Conservation (phyloP, 2,113 vertebrate genomes). For the Rhinoderma darwinii region DNA sequence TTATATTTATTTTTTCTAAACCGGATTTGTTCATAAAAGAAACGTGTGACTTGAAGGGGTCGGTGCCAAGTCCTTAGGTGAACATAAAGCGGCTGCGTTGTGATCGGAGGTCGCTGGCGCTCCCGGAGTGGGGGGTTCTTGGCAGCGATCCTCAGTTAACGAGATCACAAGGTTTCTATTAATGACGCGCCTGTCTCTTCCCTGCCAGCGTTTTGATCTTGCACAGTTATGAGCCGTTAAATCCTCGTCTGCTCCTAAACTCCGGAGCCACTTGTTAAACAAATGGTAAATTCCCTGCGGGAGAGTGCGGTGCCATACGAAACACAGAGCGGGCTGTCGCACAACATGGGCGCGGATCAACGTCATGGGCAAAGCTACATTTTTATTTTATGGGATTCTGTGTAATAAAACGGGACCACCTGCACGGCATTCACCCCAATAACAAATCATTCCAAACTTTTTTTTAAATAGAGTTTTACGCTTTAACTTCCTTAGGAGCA, state of each 20-base stretch:
- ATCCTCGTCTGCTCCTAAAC: not conserved
- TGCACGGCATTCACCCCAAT: not conserved
- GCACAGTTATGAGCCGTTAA: slow-evolving; percentile 33
- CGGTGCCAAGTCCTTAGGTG: not conserved
- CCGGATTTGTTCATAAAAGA: slow-evolving; percentile 4
- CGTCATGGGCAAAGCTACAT: not conserved
- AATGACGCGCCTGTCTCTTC: slow-evolving; percentile 28
- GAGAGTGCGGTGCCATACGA: not conserved
- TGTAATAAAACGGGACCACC: not conserved
- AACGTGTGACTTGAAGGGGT: not conserved
- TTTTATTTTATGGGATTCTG: not conserved
- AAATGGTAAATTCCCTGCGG: not conserved
- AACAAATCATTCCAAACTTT: not conserved
- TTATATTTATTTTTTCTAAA: not conserved
- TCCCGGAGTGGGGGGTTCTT: not conserved
- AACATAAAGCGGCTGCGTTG: not conserved
- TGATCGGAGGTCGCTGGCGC: slow-evolving; percentile 2
- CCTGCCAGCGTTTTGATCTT: slow-evolving; percentile 33
- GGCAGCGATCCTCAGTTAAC: slow-evolving; percentile 11
- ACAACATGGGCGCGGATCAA: not conserved
- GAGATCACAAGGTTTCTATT: slow-evolving; percentile 31
- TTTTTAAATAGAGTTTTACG: too few relatives aligned
- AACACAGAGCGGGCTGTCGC: not conserved
- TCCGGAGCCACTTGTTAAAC: slow-evolving; percentile 43
- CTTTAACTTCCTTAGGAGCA: too few relatives aligned